Conservation (phyloP, 2,797 vertebrate species). For the Argentina silus region DNA sequence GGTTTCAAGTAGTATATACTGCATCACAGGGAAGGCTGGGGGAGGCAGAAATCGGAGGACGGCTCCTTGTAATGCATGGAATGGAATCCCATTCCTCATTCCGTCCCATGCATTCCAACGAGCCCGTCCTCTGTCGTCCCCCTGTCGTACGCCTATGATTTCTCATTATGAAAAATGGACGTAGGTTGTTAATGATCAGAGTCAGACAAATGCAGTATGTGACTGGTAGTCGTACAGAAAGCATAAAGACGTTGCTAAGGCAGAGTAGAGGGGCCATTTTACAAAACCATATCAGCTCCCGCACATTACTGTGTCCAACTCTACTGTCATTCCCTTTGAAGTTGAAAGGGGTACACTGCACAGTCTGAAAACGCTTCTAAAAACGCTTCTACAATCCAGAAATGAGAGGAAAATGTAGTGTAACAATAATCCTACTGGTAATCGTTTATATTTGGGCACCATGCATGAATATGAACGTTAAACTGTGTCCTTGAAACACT, state of each 20-base stretch:
- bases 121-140: no score
- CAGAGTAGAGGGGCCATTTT: constrained; percentile 42
- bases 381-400: constrained; percentile 48
- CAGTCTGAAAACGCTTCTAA: constrained; percentile 43
- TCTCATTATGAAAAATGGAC: no score
- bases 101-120: no score
- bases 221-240: no score
- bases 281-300: constrained; percentile 47
- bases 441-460: constrained; percentile 67
- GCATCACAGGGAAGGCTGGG: no score
- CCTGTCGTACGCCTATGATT: no score
- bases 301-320: constrained; percentile 52
- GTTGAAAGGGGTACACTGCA: constrained; percentile 50
- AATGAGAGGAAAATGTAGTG: constrained; percentile 48
- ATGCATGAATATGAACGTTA: constrained; percentile 64
- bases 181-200: no score
- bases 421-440: constrained; percentile 62
- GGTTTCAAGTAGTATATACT: no score
- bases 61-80: no score
- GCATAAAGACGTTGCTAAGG: constrained; percentile 40
- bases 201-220: no score
- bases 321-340: constrained; percentile 59
- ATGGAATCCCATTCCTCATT: no score
- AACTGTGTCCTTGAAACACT: constrained; percentile 63
- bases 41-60: no score